Conservation (phyloP, 2,888 invertebrate species). For the Andrena bucephala region DNA sequence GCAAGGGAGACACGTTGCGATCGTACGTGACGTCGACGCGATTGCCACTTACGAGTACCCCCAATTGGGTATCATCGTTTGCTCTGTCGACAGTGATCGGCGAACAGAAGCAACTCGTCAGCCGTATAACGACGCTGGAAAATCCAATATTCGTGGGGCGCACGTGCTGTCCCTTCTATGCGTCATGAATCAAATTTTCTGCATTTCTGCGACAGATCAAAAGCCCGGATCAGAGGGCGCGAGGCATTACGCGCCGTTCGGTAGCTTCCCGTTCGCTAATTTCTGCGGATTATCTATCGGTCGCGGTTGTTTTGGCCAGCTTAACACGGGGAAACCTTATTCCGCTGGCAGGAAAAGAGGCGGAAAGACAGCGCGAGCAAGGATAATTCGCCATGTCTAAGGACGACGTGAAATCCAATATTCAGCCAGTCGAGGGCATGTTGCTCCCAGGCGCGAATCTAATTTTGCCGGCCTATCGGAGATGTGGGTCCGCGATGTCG, state of each 20-base stretch:
- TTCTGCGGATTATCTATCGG: conserved; percentile 17
- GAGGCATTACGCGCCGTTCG: conserved; percentile 24
- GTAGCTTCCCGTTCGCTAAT: conserved; percentile 13
- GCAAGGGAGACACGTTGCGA: conserved; percentile 64
- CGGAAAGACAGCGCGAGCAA: not conserved
- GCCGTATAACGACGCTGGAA: conserved; percentile 66
- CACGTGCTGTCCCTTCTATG: conserved; percentile 53
- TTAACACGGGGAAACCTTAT: conserved; percentile 26
- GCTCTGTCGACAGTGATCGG: conserved; percentile 54
- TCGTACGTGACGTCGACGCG: conserved; percentile 68
- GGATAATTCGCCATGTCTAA: conserved; percentile 39
- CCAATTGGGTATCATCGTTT: conserved; percentile 68
- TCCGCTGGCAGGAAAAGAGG: not conserved
- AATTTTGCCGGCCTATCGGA: conserved; percentile 43
- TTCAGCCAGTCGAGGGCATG: conserved; percentile 15
- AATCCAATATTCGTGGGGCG: conserved; percentile 65
- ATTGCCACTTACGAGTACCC: conserved; percentile 70
- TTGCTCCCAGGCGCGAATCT: conserved; percentile 37
- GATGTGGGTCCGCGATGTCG: conserved; percentile 11
- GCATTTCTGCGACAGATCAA: conserved; percentile 56
- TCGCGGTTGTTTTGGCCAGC: not conserved
- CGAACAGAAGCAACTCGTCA: conserved; percentile 66
- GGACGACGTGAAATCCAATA: conserved; percentile 48
- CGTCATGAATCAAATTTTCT: conserved; percentile 64
- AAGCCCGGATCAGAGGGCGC: conserved; percentile 29